Conservation (phyloP, 2,888 invertebrate species). For the Amaurobius ferox region DNA sequence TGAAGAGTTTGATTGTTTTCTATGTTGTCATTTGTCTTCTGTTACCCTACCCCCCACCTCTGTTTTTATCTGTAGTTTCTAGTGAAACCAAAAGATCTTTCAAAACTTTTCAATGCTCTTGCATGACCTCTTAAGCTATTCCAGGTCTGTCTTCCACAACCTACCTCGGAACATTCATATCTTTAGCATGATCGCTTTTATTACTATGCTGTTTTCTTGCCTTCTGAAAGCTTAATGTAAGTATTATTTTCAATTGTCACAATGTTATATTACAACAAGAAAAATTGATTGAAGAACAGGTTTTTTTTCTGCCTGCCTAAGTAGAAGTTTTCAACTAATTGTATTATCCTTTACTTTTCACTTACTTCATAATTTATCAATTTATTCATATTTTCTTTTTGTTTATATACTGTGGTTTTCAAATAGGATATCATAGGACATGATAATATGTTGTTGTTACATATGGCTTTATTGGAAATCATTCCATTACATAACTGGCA, state of each 20-base stretch:
- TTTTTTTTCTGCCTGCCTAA: background rate
- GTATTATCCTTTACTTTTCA: no score
- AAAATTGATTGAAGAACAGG: background rate
- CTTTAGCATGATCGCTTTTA: conserved; percentile 52
- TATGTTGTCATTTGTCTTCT: conserved; percentile 5
- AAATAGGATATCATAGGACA: no score
- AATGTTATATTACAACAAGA: background rate
- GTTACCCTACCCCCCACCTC: background rate
- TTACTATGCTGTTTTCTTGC: conserved; percentile 43
- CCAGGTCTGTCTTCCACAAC: conserved; percentile 71
- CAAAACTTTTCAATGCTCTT: conserved; percentile 49
- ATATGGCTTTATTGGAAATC: no score
- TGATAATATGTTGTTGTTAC: no score
- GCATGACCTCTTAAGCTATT: conserved; percentile 65
- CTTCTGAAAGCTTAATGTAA: conserved; percentile 37
- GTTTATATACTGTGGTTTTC: no score
- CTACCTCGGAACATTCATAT: conserved; percentile 65
- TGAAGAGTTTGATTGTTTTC: background rate
- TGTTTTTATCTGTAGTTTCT: conserved; percentile 18
- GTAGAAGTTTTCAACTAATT: no score
- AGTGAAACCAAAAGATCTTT: conserved; percentile 18
- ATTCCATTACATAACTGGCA: no score
- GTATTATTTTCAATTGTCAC: conserved; percentile 22
- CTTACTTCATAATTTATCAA: no score
- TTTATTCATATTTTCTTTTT: no score